These are phyloP conservation scores for Prunella strophiata DNA, from an alignment of 2,797 vertebrate genomes.

Conservation along the genomic window DNA sequence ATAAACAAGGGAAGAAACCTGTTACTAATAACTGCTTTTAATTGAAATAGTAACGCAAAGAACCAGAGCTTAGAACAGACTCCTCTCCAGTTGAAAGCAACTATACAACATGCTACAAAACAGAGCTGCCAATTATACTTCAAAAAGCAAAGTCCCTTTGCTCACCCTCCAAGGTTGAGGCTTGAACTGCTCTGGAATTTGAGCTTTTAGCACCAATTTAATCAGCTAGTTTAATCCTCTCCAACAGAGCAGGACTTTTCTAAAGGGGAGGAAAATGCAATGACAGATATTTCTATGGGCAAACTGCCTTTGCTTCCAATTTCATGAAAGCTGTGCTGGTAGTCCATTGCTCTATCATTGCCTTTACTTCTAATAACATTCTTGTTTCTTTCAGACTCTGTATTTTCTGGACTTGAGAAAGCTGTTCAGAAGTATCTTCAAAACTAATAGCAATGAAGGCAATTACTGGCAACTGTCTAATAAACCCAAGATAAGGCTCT, in stretches of 20 bases:
- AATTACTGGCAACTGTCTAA: not conserved
- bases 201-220: conserved; percentile 37
- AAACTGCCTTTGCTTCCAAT: not conserved
- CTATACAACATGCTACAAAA: not conserved
- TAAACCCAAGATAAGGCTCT: not conserved
- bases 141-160: conserved; percentile 12
- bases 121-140: conserved; percentile 36
- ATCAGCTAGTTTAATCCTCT: conserved; percentile 44
- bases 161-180: conserved; percentile 18
- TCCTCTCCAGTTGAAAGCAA: not conserved
- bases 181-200: conserved; percentile 41
- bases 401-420: not conserved
- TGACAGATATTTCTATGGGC: not conserved
- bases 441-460: not conserved
- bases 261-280: not conserved
- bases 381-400: not conserved
- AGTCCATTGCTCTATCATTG: not conserved
- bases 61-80: not conserved
- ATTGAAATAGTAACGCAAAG: not conserved
- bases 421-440: not conserved
- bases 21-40: not conserved
- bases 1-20: not conserved
- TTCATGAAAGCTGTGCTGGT: not conserved
- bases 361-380: not conserved
- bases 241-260: not conserved